A percentile compares a stretch with the other conserved stretches of the same genome.
These are phyloP conservation scores for Chelmon rostratus DNA, from an alignment of 2,797 vertebrate genomes.

Conservation along the genomic window DNA sequence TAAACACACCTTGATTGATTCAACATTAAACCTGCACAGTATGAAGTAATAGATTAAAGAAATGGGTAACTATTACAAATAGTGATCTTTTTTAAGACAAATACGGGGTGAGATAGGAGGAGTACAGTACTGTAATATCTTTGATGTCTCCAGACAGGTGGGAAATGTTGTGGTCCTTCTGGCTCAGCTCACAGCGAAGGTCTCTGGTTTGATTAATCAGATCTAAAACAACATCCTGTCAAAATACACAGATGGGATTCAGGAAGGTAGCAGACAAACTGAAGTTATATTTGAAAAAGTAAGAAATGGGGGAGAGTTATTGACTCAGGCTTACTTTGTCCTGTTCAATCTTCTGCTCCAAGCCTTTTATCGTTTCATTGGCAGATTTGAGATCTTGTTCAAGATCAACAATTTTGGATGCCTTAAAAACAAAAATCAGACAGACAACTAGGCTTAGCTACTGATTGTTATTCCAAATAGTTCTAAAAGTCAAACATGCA, in stretches of 20 bases:
- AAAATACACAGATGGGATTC: slow-evolving; percentile 45
- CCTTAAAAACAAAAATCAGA: slow-evolving; percentile 54
- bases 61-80: neutral
- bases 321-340: slow-evolving; percentile 87
- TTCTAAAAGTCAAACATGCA: slow-evolving; percentile 2
- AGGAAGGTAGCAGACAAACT: neutral
- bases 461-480: neutral
- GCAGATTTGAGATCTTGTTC: slow-evolving; percentile 85
- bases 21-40: neutral
- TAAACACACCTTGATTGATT: neutral
- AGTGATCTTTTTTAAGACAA: neutral
- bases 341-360: slow-evolving; percentile 90
- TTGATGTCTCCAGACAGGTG: slow-evolving; percentile 89
- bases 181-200: slow-evolving; percentile 86
- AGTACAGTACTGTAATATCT: slow-evolving; percentile 88
- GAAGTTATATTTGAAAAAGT: neutral
- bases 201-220: slow-evolving; percentile 94
- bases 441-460: neutral
- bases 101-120: neutral
- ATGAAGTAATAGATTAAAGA: neutral
- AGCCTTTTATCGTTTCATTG: slow-evolving; percentile 79
- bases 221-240: slow-evolving; percentile 90
- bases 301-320: neutral
- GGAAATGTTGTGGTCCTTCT: slow-evolving; percentile 88
- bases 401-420: slow-evolving; percentile 62